Evolutionary conservation across 2,113 vertebrate genomes (phyloP), one percentile per base, ranked within the genome.

Genomic region (Atherinomorus stipes): DNA sequence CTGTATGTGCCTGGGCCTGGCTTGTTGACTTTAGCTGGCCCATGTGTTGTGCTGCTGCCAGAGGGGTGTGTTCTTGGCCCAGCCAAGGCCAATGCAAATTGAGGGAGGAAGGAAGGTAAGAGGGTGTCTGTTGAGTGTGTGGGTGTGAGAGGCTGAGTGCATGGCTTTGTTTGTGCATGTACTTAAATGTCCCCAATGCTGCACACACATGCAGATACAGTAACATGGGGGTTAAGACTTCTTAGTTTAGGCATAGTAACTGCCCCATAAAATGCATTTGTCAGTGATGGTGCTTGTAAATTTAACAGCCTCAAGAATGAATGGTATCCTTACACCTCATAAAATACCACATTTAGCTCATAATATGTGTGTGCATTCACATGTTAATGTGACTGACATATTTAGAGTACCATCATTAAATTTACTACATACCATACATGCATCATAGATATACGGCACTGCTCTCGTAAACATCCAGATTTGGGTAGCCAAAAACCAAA

Each of bases 11-110:
- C 74, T 57, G 64, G 58, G 82, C 83, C 59, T 80, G 80, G 84
- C 80, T 83, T 89, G 85, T 88, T 89, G 80, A 90, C 86, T 89
- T 83, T 66, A 89, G 70, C 61, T 37, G 65, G 69, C 66, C 81
- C 52, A 68, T 85, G 73, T 74, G 81, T 79, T 83, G 71, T 74
- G 60, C 71, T 21, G 34, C 81, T 89, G 88, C 88, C 87, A 87
- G 77, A 85, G 69, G 83, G 88, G 86, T 71, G 65, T 83, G 76
- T 73, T 84, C 73, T 74, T 83, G 75, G 83, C 84, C 52, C 42
- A 59, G 69, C 44, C 69, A 65, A 81, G 60, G 81, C 90, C 85
- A 75, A 74, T 73, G 38, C 73, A 76, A 83, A 81, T 67, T 58
- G 25, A 86, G 81, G 56, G 72, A 78, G 83, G 69, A 69, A 78